phyloP scores from a whole-genome alignment of 2,888 invertebrate genomes.

The Trisateles emortualis region DNA sequence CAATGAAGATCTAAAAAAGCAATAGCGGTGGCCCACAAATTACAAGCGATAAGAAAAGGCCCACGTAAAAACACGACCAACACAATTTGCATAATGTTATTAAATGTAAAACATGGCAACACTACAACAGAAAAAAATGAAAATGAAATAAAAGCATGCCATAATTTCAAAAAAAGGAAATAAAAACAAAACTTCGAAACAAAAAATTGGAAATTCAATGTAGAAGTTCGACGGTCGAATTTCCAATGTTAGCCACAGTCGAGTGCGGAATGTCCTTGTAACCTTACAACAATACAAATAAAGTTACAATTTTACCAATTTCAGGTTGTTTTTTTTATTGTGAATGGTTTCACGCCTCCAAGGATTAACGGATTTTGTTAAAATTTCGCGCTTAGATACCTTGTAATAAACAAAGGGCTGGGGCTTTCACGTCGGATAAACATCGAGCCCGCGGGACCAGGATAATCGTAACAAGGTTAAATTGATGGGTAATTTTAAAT shows the following conservation, averaged over 20 bases:
- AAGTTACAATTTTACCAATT: constrained; percentile 12
- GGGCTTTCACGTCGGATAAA: constrained; percentile 20
- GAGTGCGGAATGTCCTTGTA: neutral
- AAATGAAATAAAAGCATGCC: neutral
- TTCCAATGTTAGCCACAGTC: constrained; percentile 17
- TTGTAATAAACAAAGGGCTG: constrained; percentile 29
- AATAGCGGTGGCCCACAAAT: neutral
- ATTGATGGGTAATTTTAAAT: constrained; percentile 26
- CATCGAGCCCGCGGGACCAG: constrained; percentile 13
- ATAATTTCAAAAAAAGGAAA: neutral
- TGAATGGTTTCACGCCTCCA: constrained; percentile 19
- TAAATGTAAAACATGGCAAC: neutral
- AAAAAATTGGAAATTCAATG: constrained; percentile 11
- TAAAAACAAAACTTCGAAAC: neutral
- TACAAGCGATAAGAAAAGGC: neutral
- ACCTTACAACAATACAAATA: constrained; percentile 1
- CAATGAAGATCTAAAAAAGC: too few relatives aligned
- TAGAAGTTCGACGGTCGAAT: constrained; percentile 12
- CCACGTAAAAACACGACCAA: too few relatives aligned
- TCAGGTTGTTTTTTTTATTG: constrained; percentile 18
- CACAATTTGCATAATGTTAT: neutral
- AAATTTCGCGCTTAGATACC: constrained; percentile 10
- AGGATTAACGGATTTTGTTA: constrained; percentile 25
- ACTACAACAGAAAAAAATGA: neutral
- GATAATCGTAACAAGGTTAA: constrained; percentile 26